Base-by-base conservation (phyloP, 2,797 vertebrate species). In the Sebastes iracundus region DNA sequence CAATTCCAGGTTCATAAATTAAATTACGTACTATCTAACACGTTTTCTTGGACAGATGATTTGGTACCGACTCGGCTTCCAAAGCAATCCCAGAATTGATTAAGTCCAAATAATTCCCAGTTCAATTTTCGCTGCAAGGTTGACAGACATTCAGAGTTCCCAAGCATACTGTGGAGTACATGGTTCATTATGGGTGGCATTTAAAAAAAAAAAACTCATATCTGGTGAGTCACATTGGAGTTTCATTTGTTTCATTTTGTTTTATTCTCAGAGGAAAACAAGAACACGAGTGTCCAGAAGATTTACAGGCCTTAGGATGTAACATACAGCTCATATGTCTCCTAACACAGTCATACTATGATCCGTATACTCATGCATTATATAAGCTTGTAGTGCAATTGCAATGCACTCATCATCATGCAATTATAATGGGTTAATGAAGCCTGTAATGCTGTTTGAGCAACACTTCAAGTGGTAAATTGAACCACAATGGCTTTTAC, bases 351-450 rank as follows among this genome's bases (percentile, higher is more conserved):
- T 49, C 32, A 11, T 12, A 23, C 30, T 20, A 22, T 32, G 55
- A 35, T 71, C 52, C 64, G 65, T 38, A 20, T 68, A 77, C 56
- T 58, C n/a, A 67, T 83, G 80, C 59, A 82, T 85, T 64, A 77
- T 79, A 60, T 52, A 61, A 74, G 77, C 81, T 75, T 65, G 72
- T 65, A 63, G 73, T 66, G 56, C 75, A 77, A 90, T 89, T 83
- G 85, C 30, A 79, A 38, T 76, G 70, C 64, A 77, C 84, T 84
- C 80, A 77, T 87, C 80, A 77, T 87, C 69, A 55, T 77, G 81
- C 69, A 86, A 88, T 91, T 89, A 91, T 60, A 81, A 90, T 12
- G 79, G 84, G 72, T 84, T 90, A 93, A 90, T 91, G 91, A 84
- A 91, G 84, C 91, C 68, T 90, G 88, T 90, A 86, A 94, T 91